These are phyloP conservation scores for Patella ulyssiponensis DNA, from an alignment of 2,888 invertebrate species.

Conservation along the genomic window DNA sequence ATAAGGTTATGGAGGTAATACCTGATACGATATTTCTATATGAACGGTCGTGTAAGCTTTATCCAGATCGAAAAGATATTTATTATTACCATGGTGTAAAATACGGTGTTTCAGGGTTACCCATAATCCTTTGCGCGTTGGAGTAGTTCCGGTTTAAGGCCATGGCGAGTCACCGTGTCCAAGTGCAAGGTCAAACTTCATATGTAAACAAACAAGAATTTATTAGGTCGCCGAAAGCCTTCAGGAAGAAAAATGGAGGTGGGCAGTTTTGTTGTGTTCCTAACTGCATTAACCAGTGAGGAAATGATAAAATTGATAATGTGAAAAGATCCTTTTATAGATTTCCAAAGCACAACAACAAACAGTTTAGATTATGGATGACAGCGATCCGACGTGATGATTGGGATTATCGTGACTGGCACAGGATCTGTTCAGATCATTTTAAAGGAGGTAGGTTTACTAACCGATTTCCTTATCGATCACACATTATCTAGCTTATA, in stretches of 20 bases:
- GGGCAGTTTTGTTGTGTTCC: not conserved
- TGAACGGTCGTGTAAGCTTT: no score
- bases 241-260: not conserved
- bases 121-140: not conserved
- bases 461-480: not conserved
- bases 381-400: not conserved
- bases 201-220: not conserved
- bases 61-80: no score
- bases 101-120: not conserved
- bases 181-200: not conserved
- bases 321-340: not conserved
- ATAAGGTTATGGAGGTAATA: no score
- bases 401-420: not conserved
- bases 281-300: not conserved
- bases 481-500: not conserved
- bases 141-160: not conserved
- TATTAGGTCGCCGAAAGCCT: not conserved
- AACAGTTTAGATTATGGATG: not conserved
- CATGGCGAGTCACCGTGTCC: not conserved
- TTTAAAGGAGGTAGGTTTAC: not conserved
- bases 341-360: not conserved
- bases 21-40: no score
- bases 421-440: not conserved
- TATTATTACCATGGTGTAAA: no score
- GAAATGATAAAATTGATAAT: not conserved